Evolutionary conservation across 1,140 invertebrate genomes (phyloP).

Genomic region (Drosophila biarmipes): DNA sequence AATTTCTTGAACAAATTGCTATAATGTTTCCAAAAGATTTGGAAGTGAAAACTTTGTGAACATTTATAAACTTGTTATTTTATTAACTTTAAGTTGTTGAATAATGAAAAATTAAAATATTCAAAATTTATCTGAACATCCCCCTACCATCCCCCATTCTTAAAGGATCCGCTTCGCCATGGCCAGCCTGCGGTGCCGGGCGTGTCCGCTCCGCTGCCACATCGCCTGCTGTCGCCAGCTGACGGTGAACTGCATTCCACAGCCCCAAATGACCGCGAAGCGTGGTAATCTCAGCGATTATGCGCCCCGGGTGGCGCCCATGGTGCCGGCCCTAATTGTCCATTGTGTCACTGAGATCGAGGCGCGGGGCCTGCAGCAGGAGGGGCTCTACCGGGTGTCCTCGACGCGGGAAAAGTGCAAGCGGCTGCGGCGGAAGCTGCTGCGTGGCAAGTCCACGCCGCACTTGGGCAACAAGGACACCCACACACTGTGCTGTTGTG

Average conservation of each 20-base stretch:
- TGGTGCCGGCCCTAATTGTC: constrained; percentile 96
- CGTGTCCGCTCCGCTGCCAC: constrained; percentile 90
- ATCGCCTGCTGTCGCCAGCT: constrained; percentile 90
- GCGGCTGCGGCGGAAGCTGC: constrained; percentile 91
- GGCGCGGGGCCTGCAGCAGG: constrained; percentile 91
- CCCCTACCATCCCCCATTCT: neutral
- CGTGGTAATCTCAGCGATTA: constrained; percentile 92
- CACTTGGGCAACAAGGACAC: constrained; percentile 90
- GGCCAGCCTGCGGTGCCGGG: constrained; percentile 89
- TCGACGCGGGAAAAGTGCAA: constrained; percentile 94
- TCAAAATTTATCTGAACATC: no score
- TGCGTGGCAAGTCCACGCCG: constrained; percentile 90
- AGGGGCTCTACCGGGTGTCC: constrained; percentile 96
- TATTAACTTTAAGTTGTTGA: no score
- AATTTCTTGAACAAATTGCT: no score
- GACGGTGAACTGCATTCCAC: constrained; percentile 91
- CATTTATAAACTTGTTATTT: no score
- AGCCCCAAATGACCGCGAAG: constrained; percentile 67
- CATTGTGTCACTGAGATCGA: constrained; percentile 98
- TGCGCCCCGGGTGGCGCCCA: constrained; percentile 91
- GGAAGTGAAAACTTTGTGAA: no score
- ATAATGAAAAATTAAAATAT: no score
- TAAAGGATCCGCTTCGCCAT: constrained; percentile 89
- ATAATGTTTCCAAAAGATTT: no score
- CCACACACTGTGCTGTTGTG: constrained; percentile 92